Conservation (phyloP, 2,797 vertebrate species). For the Rhabdomys pumilio region DNA sequence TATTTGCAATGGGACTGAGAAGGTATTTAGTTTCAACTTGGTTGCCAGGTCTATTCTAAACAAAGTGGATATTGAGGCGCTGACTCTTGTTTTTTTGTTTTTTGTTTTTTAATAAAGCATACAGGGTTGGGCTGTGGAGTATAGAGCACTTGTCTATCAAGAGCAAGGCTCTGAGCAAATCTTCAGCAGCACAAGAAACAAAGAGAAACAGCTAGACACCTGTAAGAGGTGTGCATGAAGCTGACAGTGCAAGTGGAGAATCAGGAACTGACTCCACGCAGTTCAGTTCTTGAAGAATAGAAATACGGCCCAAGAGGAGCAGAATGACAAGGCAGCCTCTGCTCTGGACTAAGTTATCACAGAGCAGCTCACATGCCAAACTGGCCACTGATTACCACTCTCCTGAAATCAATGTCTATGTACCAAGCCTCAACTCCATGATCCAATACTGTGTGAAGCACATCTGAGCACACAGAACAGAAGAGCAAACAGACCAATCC, state of each 20-base stretch:
- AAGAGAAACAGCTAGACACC: not conserved
- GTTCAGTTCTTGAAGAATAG: not conserved
- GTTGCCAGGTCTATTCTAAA: not conserved
- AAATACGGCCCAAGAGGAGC: not conserved
- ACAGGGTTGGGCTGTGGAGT: not conserved
- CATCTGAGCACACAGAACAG: not conserved
- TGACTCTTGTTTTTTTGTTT: not conserved
- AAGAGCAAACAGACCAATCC: not conserved
- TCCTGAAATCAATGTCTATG: not conserved
- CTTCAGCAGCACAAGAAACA: not conserved
- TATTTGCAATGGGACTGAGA: not conserved
- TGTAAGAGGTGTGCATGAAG: not conserved
- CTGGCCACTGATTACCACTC: not conserved
- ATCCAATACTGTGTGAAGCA: not conserved
- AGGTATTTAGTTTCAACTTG: not conserved
- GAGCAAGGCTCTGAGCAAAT: not conserved
- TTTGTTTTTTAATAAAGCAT: slow-evolving; percentile 21
- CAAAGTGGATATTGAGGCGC: not conserved
- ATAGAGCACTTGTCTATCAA: not conserved
- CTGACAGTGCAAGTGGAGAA: not conserved
- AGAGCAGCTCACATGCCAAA: slow-evolving; percentile 10
- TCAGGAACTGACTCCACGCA: slow-evolving; percentile 15
- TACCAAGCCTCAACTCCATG: not conserved
- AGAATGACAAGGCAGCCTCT: not conserved
- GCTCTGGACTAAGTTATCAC: slow-evolving; percentile 36